Evolutionary conservation across 2,797 vertebrate species (phyloP), one percentile per base, ranked within the genome.

Genomic region (Poeciliopsis presidionis): DNA sequence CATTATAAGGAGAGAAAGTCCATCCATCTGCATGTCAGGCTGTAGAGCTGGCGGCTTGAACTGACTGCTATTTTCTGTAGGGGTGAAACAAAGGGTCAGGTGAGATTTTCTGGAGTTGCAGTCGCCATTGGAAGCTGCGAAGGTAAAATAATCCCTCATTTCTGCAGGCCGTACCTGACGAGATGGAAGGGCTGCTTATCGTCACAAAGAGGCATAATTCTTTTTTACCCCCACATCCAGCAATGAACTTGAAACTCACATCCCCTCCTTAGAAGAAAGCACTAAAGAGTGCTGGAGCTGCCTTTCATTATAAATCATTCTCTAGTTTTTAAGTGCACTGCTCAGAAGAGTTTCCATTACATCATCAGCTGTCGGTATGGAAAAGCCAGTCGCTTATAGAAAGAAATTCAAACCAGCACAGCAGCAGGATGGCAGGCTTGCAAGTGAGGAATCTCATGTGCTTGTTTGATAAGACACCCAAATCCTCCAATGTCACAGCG

Each of bases 321-420:
- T 89, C 72, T 86, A 71, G 76, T 88, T 93, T 92, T 92, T 89
- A 93, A 93, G 92, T 86, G 85, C 71, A 33, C 87, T 73, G 79
- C 88, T 93, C 87, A 90, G 86, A 89, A 91, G 90, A 91, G 82
- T 95, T 95, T 95, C 94, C 94, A 94, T 95, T 92, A 95, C 93
- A 91, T 95, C 94, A 94, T 90, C 91, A 94, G 91, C 92, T 94
- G 93, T 93, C 92, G 91, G 91, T 87, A 87, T 84, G 88, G 72
- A 91, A 71, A 91, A 90, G 90, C 88, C 89, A 89, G 90, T 90
- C 78, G 46, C 92, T 91, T 90, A 91, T 89, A 90, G 89, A 87
- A 86, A 81, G 81, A 91, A 94, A 93, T 90, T 90, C 90, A 94
- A 94, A 93, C 86, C 91, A 91, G 92, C 79, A 30, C 78, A 82